Conservation (phyloP, 2,888 invertebrate species). For the Papilio demoleus region DNA sequence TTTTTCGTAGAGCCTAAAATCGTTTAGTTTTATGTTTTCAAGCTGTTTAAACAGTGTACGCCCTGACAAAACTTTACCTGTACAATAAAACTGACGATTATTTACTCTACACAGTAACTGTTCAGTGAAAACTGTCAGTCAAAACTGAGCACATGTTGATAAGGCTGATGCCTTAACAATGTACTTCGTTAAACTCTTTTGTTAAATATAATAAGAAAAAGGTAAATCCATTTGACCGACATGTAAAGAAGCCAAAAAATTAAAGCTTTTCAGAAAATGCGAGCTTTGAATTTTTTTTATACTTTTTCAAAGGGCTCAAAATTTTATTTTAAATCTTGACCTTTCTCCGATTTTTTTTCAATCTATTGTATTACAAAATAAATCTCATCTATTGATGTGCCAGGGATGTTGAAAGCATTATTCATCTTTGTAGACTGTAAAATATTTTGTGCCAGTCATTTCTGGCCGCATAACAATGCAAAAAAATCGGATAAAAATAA, state of each 20-base stretch:
- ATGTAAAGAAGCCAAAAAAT: background rate
- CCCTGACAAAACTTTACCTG: no score
- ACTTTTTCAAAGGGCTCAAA: background rate
- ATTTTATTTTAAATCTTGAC: no score
- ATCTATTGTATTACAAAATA: background rate
- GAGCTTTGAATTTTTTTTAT: background rate
- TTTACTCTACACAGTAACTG: no score
- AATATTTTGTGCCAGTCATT: background rate
- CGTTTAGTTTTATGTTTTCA: no score
- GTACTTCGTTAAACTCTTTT: no score
- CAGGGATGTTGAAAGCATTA: background rate
- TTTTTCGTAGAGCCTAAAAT: no score
- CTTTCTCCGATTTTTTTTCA: background rate
- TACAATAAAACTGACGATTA: no score
- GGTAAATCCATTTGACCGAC: background rate
- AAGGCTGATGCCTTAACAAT: no score
- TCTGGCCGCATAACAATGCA: background rate
- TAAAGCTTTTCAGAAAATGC: background rate
- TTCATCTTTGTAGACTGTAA: background rate
- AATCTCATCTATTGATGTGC: background rate
- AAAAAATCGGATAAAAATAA: background rate
- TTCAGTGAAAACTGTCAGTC: no score
- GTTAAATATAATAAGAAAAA: no score
- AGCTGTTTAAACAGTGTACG: no score
- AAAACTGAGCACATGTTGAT: no score